Conservation (phyloP, 2,888 invertebrate genomes). For the Thumatha senex region DNA sequence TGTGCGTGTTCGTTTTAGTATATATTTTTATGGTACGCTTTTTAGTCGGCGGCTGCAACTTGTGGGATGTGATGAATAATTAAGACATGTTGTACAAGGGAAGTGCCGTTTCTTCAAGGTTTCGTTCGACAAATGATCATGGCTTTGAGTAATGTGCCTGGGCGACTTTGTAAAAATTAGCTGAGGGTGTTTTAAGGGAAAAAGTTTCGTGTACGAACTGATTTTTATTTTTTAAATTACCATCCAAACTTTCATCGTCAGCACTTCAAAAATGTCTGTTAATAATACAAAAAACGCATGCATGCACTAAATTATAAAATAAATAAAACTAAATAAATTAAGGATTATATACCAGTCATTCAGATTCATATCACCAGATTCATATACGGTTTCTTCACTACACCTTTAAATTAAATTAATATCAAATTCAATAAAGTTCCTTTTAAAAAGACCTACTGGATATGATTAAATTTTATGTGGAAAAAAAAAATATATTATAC, state of each 20-base stretch:
- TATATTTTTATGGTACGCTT: slow-evolving; percentile 75
- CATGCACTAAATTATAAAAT: too few relatives aligned
- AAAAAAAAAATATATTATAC: too few relatives aligned
- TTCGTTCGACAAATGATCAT: slow-evolving; percentile 39
- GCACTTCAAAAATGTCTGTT: too few relatives aligned
- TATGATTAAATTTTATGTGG: too few relatives aligned
- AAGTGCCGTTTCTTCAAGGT: slow-evolving; percentile 52
- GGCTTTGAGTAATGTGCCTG: slow-evolving; percentile 31
- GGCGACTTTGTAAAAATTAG: slow-evolving; percentile 11
- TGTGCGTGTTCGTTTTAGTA: slow-evolving; percentile 80
- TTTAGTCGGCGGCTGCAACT: slow-evolving; percentile 64
- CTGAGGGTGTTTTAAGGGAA: slow-evolving; percentile 3
- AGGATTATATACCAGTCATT: too few relatives aligned
- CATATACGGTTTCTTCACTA: too few relatives aligned
- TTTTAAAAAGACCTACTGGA: too few relatives aligned
- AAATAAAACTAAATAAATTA: too few relatives aligned
- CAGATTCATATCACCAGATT: too few relatives aligned
- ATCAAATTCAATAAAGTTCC: too few relatives aligned
- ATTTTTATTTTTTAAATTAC: slow-evolving; percentile 4
- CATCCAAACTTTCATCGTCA: not conserved
- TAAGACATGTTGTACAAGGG: slow-evolving; percentile 70
- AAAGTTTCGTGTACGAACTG: not conserved
- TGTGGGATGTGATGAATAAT: slow-evolving; percentile 79
- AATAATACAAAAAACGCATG: too few relatives aligned
- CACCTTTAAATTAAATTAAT: too few relatives aligned